These are phyloP conservation scores for Brachyhypopomus occidentalis DNA, from an alignment of 2,113 vertebrate genomes.

Conservation along the genomic window DNA sequence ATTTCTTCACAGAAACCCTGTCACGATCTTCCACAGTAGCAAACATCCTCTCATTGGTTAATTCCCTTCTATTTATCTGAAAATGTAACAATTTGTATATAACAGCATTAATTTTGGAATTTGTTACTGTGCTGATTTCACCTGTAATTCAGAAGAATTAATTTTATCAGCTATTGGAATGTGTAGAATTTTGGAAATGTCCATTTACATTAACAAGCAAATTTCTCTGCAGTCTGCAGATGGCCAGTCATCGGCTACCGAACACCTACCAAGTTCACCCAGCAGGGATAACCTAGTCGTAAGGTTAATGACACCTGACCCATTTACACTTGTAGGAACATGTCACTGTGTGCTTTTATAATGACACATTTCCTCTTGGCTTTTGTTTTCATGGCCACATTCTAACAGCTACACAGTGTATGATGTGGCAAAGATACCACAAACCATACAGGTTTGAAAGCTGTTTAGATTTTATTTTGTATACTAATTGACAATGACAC, in stretches of 20 bases:
- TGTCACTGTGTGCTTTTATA: neutral
- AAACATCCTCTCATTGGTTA: constrained; percentile 30
- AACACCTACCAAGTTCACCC: neutral
- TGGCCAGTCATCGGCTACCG: constrained; percentile 41
- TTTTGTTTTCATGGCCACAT: constrained; percentile 43
- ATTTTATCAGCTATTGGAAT: neutral
- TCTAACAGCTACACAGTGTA: constrained; percentile 48
- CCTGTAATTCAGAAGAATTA: too few relatives aligned
- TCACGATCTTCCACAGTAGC: constrained; percentile 9
- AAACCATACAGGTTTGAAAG: constrained; percentile 49
- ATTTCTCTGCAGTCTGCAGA: constrained; percentile 50
- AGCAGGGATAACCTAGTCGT: neutral
- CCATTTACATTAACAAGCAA: neutral
- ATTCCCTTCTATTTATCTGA: constrained; percentile 6
- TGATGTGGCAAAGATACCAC: constrained; percentile 35
- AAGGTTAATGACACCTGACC: neutral
- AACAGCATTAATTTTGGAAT: neutral
- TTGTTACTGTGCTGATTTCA: neutral
- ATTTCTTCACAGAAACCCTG: constrained; percentile 5
- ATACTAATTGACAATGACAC: neutral
- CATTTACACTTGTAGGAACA: neutral
- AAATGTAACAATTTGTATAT: neutral
- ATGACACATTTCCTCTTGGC: neutral
- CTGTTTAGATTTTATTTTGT: neutral
- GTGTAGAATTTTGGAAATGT: neutral